A percentile compares a stretch with the other conserved stretches of the same genome.
Conservation (phyloP, 2,888 invertebrate species). For the Apoderus coryli region DNA sequence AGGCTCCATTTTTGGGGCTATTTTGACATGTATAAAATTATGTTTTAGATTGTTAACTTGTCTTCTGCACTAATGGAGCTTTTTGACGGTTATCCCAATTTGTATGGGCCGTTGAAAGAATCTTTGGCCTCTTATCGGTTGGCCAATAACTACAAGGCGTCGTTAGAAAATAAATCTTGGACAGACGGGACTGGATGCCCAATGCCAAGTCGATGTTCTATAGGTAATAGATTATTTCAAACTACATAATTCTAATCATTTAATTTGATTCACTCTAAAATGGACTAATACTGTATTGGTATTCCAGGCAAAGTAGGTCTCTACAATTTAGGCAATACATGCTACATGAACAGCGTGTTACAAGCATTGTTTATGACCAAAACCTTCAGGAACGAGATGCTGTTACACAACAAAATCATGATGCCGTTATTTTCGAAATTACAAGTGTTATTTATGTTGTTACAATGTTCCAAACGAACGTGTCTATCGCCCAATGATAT, state of each 20-base stretch:
- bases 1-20: too few species aligned
- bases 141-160: slow-evolving; percentile 23
- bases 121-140: slow-evolving; percentile 26
- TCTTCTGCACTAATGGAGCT: slow-evolving; percentile 37
- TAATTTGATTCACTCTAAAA: too few species aligned
- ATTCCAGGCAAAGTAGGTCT: slow-evolving; percentile 64
- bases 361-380: slow-evolving; percentile 73
- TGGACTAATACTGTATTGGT: too few species aligned
- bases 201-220: too few species aligned
- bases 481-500: slow-evolving; percentile 60
- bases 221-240: too few species aligned
- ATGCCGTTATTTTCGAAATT: slow-evolving; percentile 46
- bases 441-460: slow-evolving; percentile 57
- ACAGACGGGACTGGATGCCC: slow-evolving; percentile 22
- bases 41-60: slow-evolving; percentile 50
- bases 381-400: slow-evolving; percentile 56
- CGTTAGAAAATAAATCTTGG: slow-evolving; percentile 31
- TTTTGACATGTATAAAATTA: too few species aligned
- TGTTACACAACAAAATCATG: slow-evolving; percentile 38
- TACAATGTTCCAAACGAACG: slow-evolving; percentile 50
- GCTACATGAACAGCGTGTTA: slow-evolving; percentile 79
- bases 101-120: slow-evolving; percentile 27
- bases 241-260: too few species aligned
- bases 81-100: slow-evolving; percentile 30
- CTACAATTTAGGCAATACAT: slow-evolving; percentile 73